Conservation (phyloP, 1,140 invertebrate genomes). For the Drosophila pachea region DNA sequence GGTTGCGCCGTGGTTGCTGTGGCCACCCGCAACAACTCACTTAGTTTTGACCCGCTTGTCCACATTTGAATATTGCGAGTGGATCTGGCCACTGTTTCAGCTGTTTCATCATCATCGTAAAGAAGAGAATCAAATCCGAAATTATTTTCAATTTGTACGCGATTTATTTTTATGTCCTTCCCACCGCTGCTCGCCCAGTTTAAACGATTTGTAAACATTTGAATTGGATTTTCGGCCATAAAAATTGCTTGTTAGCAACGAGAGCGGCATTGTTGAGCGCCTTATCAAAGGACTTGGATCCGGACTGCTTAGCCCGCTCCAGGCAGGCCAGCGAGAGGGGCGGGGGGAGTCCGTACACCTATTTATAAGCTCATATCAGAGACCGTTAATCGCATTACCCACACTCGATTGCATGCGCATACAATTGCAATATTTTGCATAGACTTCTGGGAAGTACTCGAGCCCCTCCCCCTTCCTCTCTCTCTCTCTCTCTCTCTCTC, state of each 20-base stretch:
- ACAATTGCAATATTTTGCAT: conserved; percentile 22
- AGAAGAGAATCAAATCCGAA: conserved; percentile 78
- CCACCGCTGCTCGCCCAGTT: conserved; percentile 48
- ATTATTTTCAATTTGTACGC: conserved; percentile 79
- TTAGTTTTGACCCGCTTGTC: conserved; percentile 66
- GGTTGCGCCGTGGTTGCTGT: conserved; percentile 20
- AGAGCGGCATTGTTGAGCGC: conserved; percentile 54
- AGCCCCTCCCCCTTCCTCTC: not conserved
- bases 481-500: conserved; percentile 1
- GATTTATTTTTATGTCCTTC: conserved; percentile 78
- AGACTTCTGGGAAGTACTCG: no score
- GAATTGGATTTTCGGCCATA: conserved; percentile 76
- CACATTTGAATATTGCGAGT: conserved; percentile 66
- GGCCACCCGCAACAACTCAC: conserved; percentile 19
- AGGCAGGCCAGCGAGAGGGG: no score
- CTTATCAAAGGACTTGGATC: conserved; percentile 59
- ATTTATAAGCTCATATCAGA: conserved; percentile 51
- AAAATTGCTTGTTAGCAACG: conserved; percentile 66
- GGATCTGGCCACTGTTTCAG: conserved; percentile 60
- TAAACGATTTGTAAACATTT: conserved; percentile 78
- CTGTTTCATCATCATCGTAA: conserved; percentile 54
- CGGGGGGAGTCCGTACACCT: conserved; percentile 63
- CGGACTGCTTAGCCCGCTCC: no score
- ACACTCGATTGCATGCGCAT: conserved; percentile 53
- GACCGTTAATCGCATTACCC: conserved; percentile 69